Conservation (phyloP, 2,113 vertebrate species). For the Meriones unguiculatus region DNA sequence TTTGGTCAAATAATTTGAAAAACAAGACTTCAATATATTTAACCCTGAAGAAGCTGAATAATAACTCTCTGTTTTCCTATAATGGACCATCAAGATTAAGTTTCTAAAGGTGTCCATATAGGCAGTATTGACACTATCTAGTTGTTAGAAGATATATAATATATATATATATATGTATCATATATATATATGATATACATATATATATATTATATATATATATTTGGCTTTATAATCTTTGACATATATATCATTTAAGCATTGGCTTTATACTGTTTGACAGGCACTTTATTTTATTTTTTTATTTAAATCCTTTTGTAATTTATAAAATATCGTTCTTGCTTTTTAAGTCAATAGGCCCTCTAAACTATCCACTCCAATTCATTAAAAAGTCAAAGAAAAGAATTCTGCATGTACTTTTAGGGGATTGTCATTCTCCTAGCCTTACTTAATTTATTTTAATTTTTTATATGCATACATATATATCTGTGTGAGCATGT, state of each 20-base stretch:
- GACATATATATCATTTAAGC: neutral
- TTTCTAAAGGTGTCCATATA: slow-evolving; percentile 48
- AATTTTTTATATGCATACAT: neutral
- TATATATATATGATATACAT: no score
- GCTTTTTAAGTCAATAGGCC: neutral
- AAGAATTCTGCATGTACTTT: neutral
- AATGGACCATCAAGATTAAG: neutral
- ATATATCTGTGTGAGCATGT: neutral
- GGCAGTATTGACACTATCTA: slow-evolving; percentile 63
- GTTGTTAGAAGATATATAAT: slow-evolving; percentile 13
- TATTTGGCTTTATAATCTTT: neutral
- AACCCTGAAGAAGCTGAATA: neutral
- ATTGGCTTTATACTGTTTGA: neutral
- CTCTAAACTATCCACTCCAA: slow-evolving; percentile 8
- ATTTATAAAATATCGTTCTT: slow-evolving; percentile 58
- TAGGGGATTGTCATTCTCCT: slow-evolving; percentile 41
- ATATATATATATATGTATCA: no score
- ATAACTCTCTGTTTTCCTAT: neutral
- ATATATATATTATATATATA: no score
- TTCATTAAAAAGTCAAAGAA: neutral
- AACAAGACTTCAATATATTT: neutral
- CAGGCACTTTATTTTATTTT: neutral
- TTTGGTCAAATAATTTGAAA: slow-evolving; percentile 50
- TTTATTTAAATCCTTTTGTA: slow-evolving; percentile 55
- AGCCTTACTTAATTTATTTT: neutral